Conservation (phyloP, 2,888 invertebrate species). For the Tetrapedia diversipes region DNA sequence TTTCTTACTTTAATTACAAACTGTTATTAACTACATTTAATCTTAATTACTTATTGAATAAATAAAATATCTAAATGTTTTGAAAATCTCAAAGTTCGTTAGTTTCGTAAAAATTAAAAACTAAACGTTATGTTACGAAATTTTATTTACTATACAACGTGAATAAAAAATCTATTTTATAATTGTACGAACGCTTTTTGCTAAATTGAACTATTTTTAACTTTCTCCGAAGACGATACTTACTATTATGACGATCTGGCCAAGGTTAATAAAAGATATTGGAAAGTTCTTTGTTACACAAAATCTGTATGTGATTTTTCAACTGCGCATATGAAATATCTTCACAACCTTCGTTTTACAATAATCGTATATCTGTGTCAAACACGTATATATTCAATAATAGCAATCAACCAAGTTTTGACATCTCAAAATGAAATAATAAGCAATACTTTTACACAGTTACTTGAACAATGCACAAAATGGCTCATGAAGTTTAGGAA, state of each 20-base stretch:
- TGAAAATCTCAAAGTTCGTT: slow-evolving; percentile 9
- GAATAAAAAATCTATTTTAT: slow-evolving; percentile 41
- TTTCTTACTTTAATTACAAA: slow-evolving; percentile 6
- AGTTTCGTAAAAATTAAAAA: slow-evolving; percentile 30
- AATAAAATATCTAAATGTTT: slow-evolving; percentile 20
- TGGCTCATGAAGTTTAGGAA: slow-evolving; percentile 74
- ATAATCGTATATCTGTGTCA: slow-evolving; percentile 45
- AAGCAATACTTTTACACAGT: slow-evolving; percentile 78
- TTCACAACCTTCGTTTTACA: slow-evolving; percentile 5
- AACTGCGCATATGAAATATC: slow-evolving; percentile 22
- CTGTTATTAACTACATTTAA: slow-evolving; percentile 7
- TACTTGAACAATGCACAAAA: slow-evolving; percentile 81
- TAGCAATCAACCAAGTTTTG: slow-evolving; percentile 70
- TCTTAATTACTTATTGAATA: neutral
- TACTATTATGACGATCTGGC: slow-evolving; percentile 76
- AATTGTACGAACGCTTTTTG: slow-evolving; percentile 57
- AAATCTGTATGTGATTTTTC: slow-evolving; percentile 51
- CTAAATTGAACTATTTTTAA: slow-evolving; percentile 78
- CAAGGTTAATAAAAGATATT: slow-evolving; percentile 80
- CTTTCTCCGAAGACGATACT: slow-evolving; percentile 75
- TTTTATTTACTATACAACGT: slow-evolving; percentile 19
- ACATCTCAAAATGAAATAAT: slow-evolving; percentile 75
- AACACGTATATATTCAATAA: slow-evolving; percentile 62
- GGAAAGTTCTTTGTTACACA: slow-evolving; percentile 77
- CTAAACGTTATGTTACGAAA: slow-evolving; percentile 19